Evolutionary conservation across 2,113 vertebrate species (phyloP).

Genomic region (Podarcis muralis): DNA sequence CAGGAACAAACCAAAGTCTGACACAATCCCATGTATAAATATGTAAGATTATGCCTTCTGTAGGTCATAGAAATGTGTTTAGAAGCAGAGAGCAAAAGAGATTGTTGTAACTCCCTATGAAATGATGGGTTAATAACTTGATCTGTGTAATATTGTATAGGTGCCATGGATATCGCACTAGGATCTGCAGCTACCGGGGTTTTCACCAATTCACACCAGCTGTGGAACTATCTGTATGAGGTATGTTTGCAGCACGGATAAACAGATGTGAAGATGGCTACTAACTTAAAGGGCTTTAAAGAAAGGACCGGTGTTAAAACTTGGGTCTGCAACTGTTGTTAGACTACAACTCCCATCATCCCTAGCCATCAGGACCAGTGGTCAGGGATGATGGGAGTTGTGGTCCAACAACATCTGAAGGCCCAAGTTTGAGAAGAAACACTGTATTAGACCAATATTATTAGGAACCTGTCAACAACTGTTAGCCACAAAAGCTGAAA

Average conservation of each 20-base stretch:
- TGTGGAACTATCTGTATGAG: slow-evolving; percentile 88
- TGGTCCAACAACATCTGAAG: no score
- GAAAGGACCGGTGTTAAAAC: not conserved
- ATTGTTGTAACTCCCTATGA: not conserved
- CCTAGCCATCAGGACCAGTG: no score
- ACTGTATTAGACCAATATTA: not conserved
- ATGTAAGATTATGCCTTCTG: not conserved
- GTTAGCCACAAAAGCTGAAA: not conserved
- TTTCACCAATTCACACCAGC: slow-evolving; percentile 94
- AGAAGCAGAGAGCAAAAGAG: not conserved
- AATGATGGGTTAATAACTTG: not conserved
- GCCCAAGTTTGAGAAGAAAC: not conserved
- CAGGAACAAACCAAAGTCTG: not conserved
- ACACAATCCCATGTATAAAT: not conserved
- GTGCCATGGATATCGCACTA: slow-evolving; percentile 93
- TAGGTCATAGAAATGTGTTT: not conserved
- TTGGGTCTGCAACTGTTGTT: no score
- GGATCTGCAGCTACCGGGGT: slow-evolving; percentile 93
- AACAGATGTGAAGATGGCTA: not conserved
- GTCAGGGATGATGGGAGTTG: no score
- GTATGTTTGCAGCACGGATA: slow-evolving; percentile 39
- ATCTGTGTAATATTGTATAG: slow-evolving; percentile 65
- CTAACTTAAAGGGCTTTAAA: not conserved
- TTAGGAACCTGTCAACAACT: not conserved
- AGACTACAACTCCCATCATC: no score